A percentile compares a stretch with the other conserved stretches of the same genome.
These are phyloP conservation scores for Scatophagus argus DNA, from an alignment of 2,113 vertebrate genomes.

Conservation along the genomic window DNA sequence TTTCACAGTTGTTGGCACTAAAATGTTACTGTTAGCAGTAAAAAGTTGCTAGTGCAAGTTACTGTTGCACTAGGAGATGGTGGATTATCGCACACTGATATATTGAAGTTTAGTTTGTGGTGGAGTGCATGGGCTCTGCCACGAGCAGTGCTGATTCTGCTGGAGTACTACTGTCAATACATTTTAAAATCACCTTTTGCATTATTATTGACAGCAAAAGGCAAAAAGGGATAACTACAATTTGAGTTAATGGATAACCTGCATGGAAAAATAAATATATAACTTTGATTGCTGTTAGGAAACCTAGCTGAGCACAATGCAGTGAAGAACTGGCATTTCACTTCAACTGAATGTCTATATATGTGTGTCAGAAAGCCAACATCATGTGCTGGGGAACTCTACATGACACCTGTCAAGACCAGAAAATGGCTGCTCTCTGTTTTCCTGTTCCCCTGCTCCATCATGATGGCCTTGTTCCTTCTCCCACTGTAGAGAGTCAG, in stretches of 20 bases:
- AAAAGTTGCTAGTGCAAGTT: no score
- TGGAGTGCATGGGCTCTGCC: no score
- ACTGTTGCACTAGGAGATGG: no score
- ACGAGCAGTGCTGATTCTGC: no score
- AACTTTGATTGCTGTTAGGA: slow-evolving; percentile 16
- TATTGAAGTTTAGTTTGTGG: no score
- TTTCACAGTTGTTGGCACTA: no score
- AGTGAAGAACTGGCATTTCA: slow-evolving; percentile 33
- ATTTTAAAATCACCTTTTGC: background rate
- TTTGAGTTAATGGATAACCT: background rate
- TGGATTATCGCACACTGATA: no score
- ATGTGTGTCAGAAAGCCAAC: slow-evolving; percentile 49
- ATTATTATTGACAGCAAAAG: background rate
- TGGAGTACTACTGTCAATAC: background rate
- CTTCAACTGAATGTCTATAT: slow-evolving; percentile 34
- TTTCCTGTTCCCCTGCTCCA: slow-evolving; percentile 50
- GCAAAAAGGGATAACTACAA: background rate
- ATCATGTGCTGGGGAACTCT: slow-evolving; percentile 51
- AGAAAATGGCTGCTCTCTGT: slow-evolving; percentile 63
- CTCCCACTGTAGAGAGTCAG: slow-evolving; percentile 36
- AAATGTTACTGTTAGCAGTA: no score
- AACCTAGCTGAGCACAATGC: background rate
- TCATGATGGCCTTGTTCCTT: slow-evolving; percentile 39
- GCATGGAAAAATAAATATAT: background rate
- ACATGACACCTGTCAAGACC: slow-evolving; percentile 73